Base-by-base conservation (phyloP, 2,113 vertebrate species). In the Prietella phreatophila region DNA sequence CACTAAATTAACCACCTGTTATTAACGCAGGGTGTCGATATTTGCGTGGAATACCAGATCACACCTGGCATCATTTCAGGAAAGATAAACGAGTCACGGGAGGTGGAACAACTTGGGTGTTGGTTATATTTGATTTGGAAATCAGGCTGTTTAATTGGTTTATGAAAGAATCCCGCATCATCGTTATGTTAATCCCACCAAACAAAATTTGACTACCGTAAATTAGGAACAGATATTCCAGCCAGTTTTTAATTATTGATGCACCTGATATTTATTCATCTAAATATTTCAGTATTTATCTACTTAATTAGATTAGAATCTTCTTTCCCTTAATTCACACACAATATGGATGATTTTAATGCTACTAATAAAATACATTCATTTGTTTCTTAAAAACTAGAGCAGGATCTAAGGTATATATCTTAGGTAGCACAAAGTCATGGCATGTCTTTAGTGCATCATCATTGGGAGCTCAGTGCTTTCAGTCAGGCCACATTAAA, bases 1-100 rank as follows among this genome's bases (percentile, higher is more conserved):
- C 65, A 88, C 69, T 83, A 89, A 89, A 90, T 90, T 83, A 90
- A 90, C 90, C 89, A 87, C 89, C 89, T 90, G 89, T 84, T 89
- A 76, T 73, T 80, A 82, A 85, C 71, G 83, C 39, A 9, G 36
- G 19, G 88, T 76, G 82, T 33, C n/a, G 60, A 83, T 56, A 78
- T 85, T 30, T 85, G 88, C 53, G 27, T 84, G 82, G 79, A 80
- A 89, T 80, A 85, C 61, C 73, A 89, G 88, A 89, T 86, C 88
- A 88, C 86, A 65, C 63, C 78, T 22, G 42, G 83, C 33, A 14
- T 76, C 19, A 17, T 73, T 53, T 87, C 82, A n/a, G 81, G 50
- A 85, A 82, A 79, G 60, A 82, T 71, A 89, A 87, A 69, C 2
- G 33, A 89, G 50, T 55, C 27, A 15, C 71, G 25, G 55, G 73